phyloP scores from a whole-genome alignment of 2,888 invertebrate genomes.

The Macaria liturata region DNA sequence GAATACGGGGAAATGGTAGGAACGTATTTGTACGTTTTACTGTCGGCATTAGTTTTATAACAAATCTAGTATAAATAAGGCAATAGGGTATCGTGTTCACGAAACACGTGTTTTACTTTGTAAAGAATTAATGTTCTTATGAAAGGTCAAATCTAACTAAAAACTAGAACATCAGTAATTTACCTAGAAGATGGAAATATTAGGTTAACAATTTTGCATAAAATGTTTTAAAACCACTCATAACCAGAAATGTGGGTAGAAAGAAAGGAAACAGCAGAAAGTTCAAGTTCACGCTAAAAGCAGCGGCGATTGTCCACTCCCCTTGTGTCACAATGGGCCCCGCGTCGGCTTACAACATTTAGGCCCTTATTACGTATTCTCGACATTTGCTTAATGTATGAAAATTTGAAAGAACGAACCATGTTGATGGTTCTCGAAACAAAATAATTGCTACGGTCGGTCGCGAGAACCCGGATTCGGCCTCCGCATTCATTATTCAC shows the following conservation, averaged over 20 bases:
- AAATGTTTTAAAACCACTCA: neutral
- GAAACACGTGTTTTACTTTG: no score
- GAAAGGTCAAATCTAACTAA: no score
- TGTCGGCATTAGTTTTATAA: no score
- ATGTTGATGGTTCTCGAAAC: conserved; percentile 82
- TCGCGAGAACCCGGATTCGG: conserved; percentile 77
- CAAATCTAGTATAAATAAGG: no score
- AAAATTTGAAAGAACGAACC: conserved; percentile 82
- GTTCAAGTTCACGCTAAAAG: conserved; percentile 24
- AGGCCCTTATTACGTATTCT: conserved; percentile 79
- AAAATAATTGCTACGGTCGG: conserved; percentile 82
- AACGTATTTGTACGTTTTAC: neutral
- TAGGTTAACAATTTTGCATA: no score
- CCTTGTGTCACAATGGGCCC: conserved; percentile 62
- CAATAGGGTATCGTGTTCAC: no score
- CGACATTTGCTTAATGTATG: conserved; percentile 82
- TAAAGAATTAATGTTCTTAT: no score
- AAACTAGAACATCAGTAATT: no score
- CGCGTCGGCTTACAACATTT: conserved; percentile 71
- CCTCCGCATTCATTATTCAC: conserved; percentile 82
- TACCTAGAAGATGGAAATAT: no score
- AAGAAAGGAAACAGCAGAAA: conserved; percentile 11
- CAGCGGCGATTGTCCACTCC: conserved; percentile 54
- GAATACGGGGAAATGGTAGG: neutral
- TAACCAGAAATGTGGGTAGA: conserved; percentile 5